Percentiles rank a stretch among this genome's conserved stretches.
These are phyloP conservation scores for Sycophila texana DNA, from an alignment of 2,888 invertebrate species.

Conservation along the genomic window DNA sequence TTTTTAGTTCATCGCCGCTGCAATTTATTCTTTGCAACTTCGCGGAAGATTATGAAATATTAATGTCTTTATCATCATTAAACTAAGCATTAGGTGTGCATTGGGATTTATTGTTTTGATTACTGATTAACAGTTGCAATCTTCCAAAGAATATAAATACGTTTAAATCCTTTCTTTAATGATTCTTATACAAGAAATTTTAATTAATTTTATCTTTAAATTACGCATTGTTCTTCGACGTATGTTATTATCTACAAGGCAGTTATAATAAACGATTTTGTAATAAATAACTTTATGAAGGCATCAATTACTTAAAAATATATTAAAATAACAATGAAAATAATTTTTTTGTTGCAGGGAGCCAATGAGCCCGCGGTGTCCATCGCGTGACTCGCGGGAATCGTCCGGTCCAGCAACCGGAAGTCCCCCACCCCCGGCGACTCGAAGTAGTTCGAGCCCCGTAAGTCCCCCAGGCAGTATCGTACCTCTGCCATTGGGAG, in stretches of 20 bases:
- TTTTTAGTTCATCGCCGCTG: background rate
- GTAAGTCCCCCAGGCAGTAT: constrained; percentile 84
- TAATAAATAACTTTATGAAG: background rate
- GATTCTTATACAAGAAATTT: background rate
- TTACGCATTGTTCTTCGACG: background rate
- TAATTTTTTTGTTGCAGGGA: constrained; percentile 82
- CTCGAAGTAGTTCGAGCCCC: constrained; percentile 77
- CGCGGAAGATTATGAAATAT: constrained; percentile 62
- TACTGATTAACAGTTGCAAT: constrained; percentile 59
- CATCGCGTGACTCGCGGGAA: constrained; percentile 86
- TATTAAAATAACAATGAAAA: background rate
- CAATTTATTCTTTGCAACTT: constrained; percentile 54
- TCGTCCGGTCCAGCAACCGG: constrained; percentile 82
- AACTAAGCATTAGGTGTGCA: constrained; percentile 53
- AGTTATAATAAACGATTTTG: background rate
- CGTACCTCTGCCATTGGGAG: constrained; percentile 81
- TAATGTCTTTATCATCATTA: constrained; percentile 59
- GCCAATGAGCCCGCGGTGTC: constrained; percentile 85
- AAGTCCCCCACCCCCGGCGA: constrained; percentile 81
- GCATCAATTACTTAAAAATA: constrained; percentile 57
- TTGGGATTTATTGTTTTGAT: constrained; percentile 61
- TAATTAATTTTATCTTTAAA: constrained; percentile 14
- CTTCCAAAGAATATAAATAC: constrained; percentile 20
- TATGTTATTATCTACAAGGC: background rate
- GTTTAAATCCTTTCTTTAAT: constrained; percentile 15